A percentile compares a stretch with the other conserved stretches of the same genome.
These are phyloP conservation scores for Laupala kohalensis DNA, from an alignment of 1,140 invertebrate species.

Conservation along the genomic window DNA sequence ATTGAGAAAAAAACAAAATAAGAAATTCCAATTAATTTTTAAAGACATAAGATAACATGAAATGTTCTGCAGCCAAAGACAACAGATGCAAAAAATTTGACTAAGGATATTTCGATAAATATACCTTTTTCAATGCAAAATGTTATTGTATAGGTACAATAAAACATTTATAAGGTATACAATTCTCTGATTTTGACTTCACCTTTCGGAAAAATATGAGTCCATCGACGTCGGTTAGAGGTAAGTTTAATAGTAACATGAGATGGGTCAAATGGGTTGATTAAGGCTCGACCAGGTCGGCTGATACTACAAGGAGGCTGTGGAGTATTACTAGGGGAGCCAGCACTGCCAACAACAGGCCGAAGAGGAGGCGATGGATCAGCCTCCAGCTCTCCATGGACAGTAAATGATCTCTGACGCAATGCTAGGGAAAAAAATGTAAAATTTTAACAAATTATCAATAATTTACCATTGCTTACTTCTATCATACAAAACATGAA, in stretches of 20 bases:
- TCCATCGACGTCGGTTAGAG: slow-evolving; percentile 92
- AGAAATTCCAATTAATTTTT: no score
- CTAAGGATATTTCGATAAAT: background rate
- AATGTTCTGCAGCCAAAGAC: no score
- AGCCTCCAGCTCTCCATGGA: slow-evolving; percentile 30
- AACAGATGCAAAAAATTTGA: background rate
- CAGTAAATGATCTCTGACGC: slow-evolving; percentile 22
- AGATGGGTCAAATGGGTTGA: slow-evolving; percentile 96
- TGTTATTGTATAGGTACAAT: background rate
- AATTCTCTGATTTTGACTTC: no score
- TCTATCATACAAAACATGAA: no score
- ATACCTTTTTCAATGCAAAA: background rate
- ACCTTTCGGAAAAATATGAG: slow-evolving; percentile 96
- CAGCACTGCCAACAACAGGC: slow-evolving; percentile 42
- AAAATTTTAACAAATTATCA: no score
- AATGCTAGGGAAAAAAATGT: no score
- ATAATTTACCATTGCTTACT: no score
- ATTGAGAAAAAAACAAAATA: no score
- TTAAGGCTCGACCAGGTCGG: slow-evolving; percentile 58
- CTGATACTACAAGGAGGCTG: slow-evolving; percentile 30
- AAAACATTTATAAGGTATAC: background rate
- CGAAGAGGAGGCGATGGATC: slow-evolving; percentile 39
- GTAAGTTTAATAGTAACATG: slow-evolving; percentile 94
- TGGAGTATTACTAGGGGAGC: slow-evolving; percentile 20
- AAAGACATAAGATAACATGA: no score